Conservation (phyloP, 2,888 invertebrate genomes). For the Andricus quercusramuli region DNA sequence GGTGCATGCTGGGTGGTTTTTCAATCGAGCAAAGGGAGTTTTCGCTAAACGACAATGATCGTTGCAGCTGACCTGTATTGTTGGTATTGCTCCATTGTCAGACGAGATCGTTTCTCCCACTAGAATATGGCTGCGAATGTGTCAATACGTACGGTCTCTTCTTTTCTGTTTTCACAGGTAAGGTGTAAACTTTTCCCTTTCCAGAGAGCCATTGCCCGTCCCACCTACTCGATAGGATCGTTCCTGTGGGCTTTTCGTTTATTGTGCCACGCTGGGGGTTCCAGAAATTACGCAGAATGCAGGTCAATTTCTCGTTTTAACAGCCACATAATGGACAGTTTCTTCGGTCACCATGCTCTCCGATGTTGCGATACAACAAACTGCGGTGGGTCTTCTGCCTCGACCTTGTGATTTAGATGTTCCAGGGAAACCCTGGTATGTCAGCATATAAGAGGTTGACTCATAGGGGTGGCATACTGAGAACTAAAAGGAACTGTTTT, state of each 20-base stretch:
- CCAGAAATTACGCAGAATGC: slow-evolving; percentile 63
- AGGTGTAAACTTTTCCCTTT: slow-evolving; percentile 27
- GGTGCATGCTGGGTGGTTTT: slow-evolving; percentile 49
- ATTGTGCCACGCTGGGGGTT: slow-evolving; percentile 60
- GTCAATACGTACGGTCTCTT: slow-evolving; percentile 18
- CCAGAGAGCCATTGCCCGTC: slow-evolving; percentile 25
- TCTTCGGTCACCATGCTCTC: slow-evolving; percentile 10
- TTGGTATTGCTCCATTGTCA: slow-evolving; percentile 40
- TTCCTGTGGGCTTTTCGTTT: slow-evolving; percentile 9
- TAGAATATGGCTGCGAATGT: slow-evolving; percentile 26
- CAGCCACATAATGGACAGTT: slow-evolving; percentile 67
- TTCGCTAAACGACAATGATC: slow-evolving; percentile 38
- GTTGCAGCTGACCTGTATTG: slow-evolving; percentile 41
- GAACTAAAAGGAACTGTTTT: slow-evolving; percentile 20
- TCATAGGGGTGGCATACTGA: slow-evolving; percentile 20
- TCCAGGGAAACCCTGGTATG: slow-evolving; percentile 42
- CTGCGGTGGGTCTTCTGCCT: slow-evolving; percentile 47
- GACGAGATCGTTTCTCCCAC: slow-evolving; percentile 17
- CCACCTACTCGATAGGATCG: slow-evolving; percentile 51
- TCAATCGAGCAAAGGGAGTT: slow-evolving; percentile 12
- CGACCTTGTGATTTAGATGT: slow-evolving; percentile 56
- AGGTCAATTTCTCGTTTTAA: slow-evolving; percentile 69
- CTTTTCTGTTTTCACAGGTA: neutral
- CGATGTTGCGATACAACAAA: slow-evolving; percentile 41
- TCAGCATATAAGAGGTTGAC: slow-evolving; percentile 4